A percentile compares a stretch with the other conserved stretches of the same genome.
Evolutionary conservation across 2,888 invertebrate genomes (phyloP).

Genomic region (Byasa hedistus): DNA sequence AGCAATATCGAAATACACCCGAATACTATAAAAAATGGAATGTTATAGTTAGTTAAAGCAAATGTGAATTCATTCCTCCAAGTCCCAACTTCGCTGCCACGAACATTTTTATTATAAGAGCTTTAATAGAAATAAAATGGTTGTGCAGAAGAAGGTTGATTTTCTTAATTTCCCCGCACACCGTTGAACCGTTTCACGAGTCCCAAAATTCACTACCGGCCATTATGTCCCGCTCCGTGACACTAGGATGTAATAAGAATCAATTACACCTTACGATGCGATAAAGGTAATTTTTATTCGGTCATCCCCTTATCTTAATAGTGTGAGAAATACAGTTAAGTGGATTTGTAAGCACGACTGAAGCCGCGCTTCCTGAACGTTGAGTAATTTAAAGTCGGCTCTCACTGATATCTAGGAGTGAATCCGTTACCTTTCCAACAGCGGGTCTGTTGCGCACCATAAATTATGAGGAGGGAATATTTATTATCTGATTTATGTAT

Average conservation of each 20-base stretch:
- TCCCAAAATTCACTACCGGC: constrained; percentile 24
- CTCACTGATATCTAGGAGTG: constrained; percentile 70
- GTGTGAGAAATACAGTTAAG: constrained; percentile 68
- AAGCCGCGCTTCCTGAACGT: constrained; percentile 66
- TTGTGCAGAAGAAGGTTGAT: background rate
- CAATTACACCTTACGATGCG: constrained; percentile 58
- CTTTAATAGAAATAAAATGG: background rate
- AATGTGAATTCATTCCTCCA: background rate
- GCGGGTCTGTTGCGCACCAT: constrained; percentile 64
- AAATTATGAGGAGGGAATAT: constrained; percentile 70
- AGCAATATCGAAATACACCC: too few species aligned
- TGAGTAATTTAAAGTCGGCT: constrained; percentile 75
- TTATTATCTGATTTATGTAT: constrained; percentile 68
- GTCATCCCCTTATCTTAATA: constrained; percentile 59
- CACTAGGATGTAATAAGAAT: constrained; percentile 58
- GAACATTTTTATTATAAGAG: background rate
- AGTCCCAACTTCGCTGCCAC: background rate
- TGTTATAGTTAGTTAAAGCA: background rate
- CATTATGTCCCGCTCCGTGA: constrained; percentile 30
- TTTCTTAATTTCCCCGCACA: constrained; percentile 14
- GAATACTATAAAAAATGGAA: background rate
- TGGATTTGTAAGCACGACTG: constrained; percentile 68
- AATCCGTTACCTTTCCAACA: constrained; percentile 72
- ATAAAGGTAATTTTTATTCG: constrained; percentile 63
- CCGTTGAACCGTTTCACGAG: constrained; percentile 17